Evolutionary conservation across 1,140 invertebrate genomes (phyloP), one percentile per base, ranked within the genome.

Genomic region (Anoplolepis gracilipes): DNA sequence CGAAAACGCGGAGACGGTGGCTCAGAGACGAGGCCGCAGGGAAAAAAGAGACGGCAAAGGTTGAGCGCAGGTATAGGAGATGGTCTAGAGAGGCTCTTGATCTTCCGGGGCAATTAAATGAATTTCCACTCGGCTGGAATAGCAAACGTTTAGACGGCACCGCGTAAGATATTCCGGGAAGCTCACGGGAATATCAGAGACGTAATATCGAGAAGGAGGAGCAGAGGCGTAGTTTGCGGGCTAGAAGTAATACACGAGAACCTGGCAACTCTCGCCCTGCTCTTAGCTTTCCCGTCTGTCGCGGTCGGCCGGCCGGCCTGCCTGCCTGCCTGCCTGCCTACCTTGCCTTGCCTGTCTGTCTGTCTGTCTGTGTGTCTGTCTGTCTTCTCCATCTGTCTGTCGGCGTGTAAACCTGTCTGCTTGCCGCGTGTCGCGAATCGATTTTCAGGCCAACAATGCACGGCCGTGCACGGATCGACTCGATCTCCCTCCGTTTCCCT

Each of bases 121-220:
- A 91, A 91, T 91, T 91, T 91, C 90, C 89, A 90, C 87, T 90
- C 87, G 89, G 84, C 28, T 91, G 87, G 85, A 91, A 91, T 91
- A 88, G 90, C 89, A 91, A 91, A 88, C 87, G 90, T 91, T 90
- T 91, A 91, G 89, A 88, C 89, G 85, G 89, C 46, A 87, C 89
- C 84, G 85, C 85, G 75, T 88, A 91, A 91, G 90, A 91, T 91
- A 91, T 91, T 91, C 88, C 86, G 42, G 65, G 75, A 87, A 84
- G 88, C 87, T 90, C 88, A 86, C 73, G 59, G 84, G 65, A 89
- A 90, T 90, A 90, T 90, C 88, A 90, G 88, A 90, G 84, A 90
- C 86, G 89, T 90, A 90, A 90, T 90, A 90, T 90, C 89, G 78
- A 77, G 89, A 81, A 88, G 87, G 75, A 86, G 86, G 69, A 78